phyloP scores from a whole-genome alignment of 2,888 invertebrate species.

The Orgyia antiqua region DNA sequence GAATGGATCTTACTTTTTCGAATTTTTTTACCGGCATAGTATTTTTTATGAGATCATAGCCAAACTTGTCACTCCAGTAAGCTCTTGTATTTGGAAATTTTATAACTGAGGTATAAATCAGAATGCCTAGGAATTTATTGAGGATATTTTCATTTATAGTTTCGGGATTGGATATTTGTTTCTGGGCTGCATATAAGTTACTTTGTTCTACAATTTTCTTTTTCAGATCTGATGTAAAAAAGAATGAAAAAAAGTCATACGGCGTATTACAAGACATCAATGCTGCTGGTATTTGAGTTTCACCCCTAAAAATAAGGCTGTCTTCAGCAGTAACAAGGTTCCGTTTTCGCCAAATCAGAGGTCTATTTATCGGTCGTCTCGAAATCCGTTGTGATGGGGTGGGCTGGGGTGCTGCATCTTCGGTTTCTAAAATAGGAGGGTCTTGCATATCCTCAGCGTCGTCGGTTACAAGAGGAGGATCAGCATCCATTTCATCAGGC shows the following conservation, averaged over 20 bases:
- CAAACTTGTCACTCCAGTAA: conserved; percentile 30
- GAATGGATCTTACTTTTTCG: conserved; percentile 29
- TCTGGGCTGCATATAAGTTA: conserved; percentile 31
- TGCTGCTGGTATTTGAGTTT: conserved; percentile 28
- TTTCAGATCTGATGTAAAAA: conserved; percentile 31
- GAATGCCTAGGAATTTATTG: conserved; percentile 32
- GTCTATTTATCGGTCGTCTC: conserved; percentile 20
- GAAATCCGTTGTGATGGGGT: conserved; percentile 30
- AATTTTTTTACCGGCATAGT: conserved; percentile 29
- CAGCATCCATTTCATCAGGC: conserved; percentile 24
- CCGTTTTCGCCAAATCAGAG: conserved; percentile 32
- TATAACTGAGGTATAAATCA: conserved; percentile 30
- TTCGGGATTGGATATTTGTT: conserved; percentile 33
- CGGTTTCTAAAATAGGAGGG: conserved; percentile 31
- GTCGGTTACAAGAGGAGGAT: conserved; percentile 29
- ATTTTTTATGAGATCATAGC: conserved; percentile 30
- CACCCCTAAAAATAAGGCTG: conserved; percentile 30
- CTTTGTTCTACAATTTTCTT: conserved; percentile 31
- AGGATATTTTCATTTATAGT: conserved; percentile 29
- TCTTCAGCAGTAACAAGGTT: conserved; percentile 31
- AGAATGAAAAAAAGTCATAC: conserved; percentile 31
- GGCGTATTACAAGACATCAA: conserved; percentile 26
- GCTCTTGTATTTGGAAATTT: conserved; percentile 29
- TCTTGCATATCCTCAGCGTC: conserved; percentile 29
- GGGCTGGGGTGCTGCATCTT: conserved; percentile 23